Evolutionary conservation across 2,797 vertebrate genomes (phyloP), one percentile per base, ranked within the genome.

Genomic region (Furcifer pardalis): DNA sequence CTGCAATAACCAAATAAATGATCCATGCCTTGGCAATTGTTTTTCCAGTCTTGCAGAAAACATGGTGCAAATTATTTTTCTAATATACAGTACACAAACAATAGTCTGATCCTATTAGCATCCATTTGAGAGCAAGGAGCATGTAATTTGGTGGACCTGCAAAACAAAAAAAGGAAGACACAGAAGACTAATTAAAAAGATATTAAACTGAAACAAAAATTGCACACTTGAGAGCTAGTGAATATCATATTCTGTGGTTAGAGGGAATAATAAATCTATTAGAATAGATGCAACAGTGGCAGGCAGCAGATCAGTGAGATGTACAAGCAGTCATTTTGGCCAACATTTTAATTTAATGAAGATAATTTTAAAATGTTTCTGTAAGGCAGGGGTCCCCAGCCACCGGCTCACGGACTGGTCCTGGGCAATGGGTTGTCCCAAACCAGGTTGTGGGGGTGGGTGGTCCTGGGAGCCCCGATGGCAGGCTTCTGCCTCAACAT

Each of bases 61-160:
- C 40, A 2, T 35, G 25, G 56, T 5, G 15, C 52, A 60, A 42
- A 60, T 49, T 37, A 40, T 77, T 77, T 32, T 23, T 59, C 52
- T 77, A 17, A 27, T 77, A 25, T 25, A 15, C 13, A 7, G 21
- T 25, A 15, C 13, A 7, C 52, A 44, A 79, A 79, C 1, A 79
- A 65, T 32, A 32, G 19, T 32, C 42, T 79, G 60, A 37, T 78
- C 5, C 30, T 65, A 44, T 65, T n/a, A 65, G 30, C 27, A 32
- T 44, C 23, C 37, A 23, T 37, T 69, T 69, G 35, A 52, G 46
- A 80, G 32, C 63, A 42, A 63, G 35, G 83, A 82, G 79, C 42
- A 62, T 85, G 91, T 83, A 49, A 73, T 73, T 73, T 81, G 32
- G 4, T 59, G 78, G 69, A 44, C 82, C 74, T 52, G 74, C 80